phyloP scores from a whole-genome alignment of 64 coral and sea anemone species.

The Actinia tenebrosa region DNA sequence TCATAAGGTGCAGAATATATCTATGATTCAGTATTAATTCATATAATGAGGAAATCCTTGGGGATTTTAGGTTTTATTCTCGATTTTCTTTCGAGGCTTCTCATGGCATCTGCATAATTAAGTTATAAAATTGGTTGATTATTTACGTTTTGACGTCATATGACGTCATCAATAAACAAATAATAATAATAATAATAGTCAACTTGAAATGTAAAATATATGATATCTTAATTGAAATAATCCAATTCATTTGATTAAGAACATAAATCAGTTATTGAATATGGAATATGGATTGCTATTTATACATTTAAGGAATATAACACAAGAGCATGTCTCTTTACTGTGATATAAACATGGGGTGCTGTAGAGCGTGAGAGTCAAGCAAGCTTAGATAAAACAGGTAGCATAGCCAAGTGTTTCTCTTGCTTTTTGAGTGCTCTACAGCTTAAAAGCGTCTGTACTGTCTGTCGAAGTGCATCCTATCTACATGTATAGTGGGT shows the following conservation, averaged over 20 bases:
- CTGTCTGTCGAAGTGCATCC: too few relatives aligned
- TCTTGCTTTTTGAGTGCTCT: too few relatives aligned
- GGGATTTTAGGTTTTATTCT: background rate
- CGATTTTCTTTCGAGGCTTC: background rate
- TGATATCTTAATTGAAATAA: background rate
- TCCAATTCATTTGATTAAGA: background rate
- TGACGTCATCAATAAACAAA: conserved; percentile 11
- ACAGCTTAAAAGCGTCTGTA: too few relatives aligned
- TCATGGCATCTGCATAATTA: background rate
- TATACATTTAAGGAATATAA: too few relatives aligned
- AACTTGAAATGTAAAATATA: background rate
- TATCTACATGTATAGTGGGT: too few relatives aligned
- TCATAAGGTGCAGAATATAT: background rate
- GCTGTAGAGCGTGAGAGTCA: too few relatives aligned
- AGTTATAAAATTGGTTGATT: background rate
- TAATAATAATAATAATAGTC: background rate
- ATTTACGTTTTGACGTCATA: background rate
- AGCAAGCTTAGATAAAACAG: too few relatives aligned
- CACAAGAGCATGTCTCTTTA: too few relatives aligned
- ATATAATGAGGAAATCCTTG: background rate
- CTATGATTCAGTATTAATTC: background rate
- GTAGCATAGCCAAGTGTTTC: background rate
- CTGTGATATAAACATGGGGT: too few relatives aligned
- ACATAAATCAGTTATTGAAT: too few relatives aligned
- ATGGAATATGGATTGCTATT: too few relatives aligned